Conservation (phyloP, 2,113 vertebrate genomes). For the Nematolebias whitei region DNA sequence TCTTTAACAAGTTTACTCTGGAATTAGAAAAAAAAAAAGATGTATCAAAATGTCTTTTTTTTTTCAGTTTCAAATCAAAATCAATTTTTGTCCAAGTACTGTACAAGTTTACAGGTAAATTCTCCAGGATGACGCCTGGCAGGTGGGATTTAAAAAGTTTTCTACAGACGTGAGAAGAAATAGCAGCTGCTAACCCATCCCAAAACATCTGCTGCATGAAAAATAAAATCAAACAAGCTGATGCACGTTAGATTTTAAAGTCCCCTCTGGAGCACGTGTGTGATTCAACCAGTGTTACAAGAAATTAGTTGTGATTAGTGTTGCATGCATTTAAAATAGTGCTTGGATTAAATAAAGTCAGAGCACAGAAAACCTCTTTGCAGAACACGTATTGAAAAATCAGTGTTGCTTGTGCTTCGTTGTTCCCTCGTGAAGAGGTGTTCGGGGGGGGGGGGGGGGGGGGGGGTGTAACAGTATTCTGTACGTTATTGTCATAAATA, state of each 20-base stretch:
- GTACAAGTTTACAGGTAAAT: slow-evolving; percentile 98
- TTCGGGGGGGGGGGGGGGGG: neutral
- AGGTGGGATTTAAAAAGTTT: slow-evolving; percentile 56
- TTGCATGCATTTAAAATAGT: slow-evolving; percentile 52
- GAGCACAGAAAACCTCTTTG: slow-evolving; percentile 21
- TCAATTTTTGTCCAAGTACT: slow-evolving; percentile 78
- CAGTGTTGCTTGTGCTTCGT: slow-evolving; percentile 8
- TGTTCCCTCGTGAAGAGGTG: neutral
- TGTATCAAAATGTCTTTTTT: slow-evolving; percentile 81
- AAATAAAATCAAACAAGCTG: too few species aligned
- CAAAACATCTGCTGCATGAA: slow-evolving; percentile 38
- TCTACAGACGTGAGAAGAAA: slow-evolving; percentile 57
- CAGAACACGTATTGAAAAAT: slow-evolving; percentile 13
- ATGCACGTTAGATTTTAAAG: neutral
- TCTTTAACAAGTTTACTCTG: slow-evolving; percentile 70
- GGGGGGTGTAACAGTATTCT: slow-evolving; percentile 13
- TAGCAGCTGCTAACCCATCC: slow-evolving; percentile 25
- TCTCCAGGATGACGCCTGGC: slow-evolving; percentile 72
- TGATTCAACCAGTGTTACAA: slow-evolving; percentile 34
- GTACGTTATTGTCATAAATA: slow-evolving; percentile 15
- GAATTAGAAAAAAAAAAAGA: slow-evolving; percentile 72
- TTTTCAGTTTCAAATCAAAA: slow-evolving; percentile 78
- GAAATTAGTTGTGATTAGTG: slow-evolving; percentile 32
- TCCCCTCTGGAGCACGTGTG: slow-evolving; percentile 56
- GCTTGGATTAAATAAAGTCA: slow-evolving; percentile 37